Base-by-base conservation (phyloP, 2,797 vertebrate genomes). In the Tenualosa ilisha region DNA sequence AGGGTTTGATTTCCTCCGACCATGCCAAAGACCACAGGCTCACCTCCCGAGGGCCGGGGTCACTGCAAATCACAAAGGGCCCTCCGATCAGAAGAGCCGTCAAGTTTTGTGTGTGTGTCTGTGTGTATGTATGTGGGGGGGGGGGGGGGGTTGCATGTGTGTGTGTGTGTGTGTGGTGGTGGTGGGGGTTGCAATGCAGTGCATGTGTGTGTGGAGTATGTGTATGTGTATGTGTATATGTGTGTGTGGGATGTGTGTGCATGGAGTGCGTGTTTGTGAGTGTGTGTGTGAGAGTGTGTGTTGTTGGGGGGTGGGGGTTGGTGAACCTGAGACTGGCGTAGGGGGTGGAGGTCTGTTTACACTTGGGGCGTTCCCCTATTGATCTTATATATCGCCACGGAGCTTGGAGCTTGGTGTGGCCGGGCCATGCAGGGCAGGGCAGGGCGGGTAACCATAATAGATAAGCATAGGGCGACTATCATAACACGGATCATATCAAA, bases 21-120 rank as follows among this genome's bases (percentile, higher is more conserved):
- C 50, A 37, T 90, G 94, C 95, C 95, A 96, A 95, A 92, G 91
- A 93, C 93, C 92, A 95, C 94, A 95, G 88, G 83, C 91, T 93
- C 91, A 92, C 93, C 92, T 94, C 93, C 85, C 85, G 83, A 86
- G 90, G 56, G 87, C 86, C 61, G 86, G 90, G 93, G 93, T 93
- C 93, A 92, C 88, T 56, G 15, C 50, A 83, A 84, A 59, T 90
- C 75, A 43, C 22, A 37, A 43, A 51, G 75, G 87, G 87, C 83
- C 87, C 88, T 75, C 31, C 86, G 0, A 85, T 53, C 40, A 79
- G 83, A 84, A 86, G 46, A 15, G 72, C 54, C 9, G 63, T 26
- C 24, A 7, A 24, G 22, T n/a, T 86, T 84, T 89, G 88, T 31
- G 31, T 31, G 31, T 31, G 31, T 31, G 31, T 31, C 0, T 31